Evolutionary conservation across 2,797 vertebrate species (phyloP).

Genomic region (Scleropages formosus): DNA sequence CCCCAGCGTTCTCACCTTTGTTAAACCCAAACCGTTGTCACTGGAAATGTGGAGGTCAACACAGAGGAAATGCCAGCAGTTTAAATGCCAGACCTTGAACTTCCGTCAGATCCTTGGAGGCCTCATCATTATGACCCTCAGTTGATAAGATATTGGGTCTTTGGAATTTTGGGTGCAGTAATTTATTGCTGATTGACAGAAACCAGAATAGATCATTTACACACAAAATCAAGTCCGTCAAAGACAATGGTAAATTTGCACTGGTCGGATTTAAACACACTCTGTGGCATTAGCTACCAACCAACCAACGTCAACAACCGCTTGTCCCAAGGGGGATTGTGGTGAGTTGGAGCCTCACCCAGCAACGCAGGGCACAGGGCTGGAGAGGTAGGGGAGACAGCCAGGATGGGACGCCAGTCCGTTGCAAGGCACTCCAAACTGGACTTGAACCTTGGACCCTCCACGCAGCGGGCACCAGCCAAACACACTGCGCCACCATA

Average conservation of each 20-base stretch:
- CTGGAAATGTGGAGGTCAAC: constrained; percentile 53
- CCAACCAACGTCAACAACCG: no score
- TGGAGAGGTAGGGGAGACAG: no score
- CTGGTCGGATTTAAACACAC: background rate
- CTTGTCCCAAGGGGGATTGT: no score
- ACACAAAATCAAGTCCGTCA: background rate
- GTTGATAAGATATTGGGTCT: constrained; percentile 36
- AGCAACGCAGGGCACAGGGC: no score
- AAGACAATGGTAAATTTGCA: constrained; percentile 1
- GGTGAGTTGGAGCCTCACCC: no score
- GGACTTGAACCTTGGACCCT: no score
- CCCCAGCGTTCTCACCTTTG: constrained; percentile 36
- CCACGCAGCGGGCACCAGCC: no score
- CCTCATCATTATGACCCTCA: constrained; percentile 30
- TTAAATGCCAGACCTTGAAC: constrained; percentile 49
- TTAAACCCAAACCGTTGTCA: constrained; percentile 55
- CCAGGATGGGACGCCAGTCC: no score
- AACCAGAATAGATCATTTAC: background rate
- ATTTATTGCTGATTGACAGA: constrained; percentile 35
- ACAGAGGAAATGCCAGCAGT: constrained; percentile 63
- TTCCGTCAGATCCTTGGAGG: constrained; percentile 32
- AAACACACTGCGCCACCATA: no score
- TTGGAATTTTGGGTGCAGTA: constrained; percentile 29
- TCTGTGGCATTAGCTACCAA: background rate
- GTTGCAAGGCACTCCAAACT: no score